These are phyloP conservation scores for Entomobrya proxima DNA, from an alignment of 2,888 invertebrate species.

Conservation along the genomic window DNA sequence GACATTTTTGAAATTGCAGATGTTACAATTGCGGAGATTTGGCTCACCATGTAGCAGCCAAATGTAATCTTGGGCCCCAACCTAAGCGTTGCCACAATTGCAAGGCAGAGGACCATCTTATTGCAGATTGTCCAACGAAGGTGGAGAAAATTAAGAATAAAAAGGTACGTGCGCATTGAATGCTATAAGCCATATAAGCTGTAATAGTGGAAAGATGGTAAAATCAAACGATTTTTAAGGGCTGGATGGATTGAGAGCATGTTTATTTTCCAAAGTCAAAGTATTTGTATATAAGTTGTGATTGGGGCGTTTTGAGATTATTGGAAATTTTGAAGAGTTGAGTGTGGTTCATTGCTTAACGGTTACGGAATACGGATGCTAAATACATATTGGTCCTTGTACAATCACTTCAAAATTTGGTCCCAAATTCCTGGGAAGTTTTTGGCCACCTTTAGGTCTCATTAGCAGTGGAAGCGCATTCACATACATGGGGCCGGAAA, in stretches of 20 bases:
- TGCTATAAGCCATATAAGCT: no score
- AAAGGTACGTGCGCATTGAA: background rate
- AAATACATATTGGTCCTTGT: conserved; percentile 52
- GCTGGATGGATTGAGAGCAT: no score
- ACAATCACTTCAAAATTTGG: conserved; percentile 55
- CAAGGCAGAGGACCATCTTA: conserved; percentile 91
- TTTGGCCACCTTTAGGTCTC: conserved; percentile 29
- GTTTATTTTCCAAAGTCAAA: no score
- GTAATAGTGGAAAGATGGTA: no score
- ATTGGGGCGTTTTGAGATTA: background rate
- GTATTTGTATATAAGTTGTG: no score
- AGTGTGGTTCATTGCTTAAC: no score
- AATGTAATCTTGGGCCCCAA: conserved; percentile 91
- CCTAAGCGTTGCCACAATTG: conserved; percentile 95
- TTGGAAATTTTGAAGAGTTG: no score
- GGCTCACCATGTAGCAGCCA: conserved; percentile 93
- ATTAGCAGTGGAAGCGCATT: conserved; percentile 41
- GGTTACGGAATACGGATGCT: no score
- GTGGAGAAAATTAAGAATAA: conserved; percentile 59
- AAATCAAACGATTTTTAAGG: no score
- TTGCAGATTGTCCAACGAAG: conserved; percentile 89
- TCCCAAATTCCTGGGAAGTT: conserved; percentile 31
- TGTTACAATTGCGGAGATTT: conserved; percentile 97
- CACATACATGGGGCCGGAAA: conserved; percentile 13
- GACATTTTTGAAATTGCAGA: no score